phyloP scores from a whole-genome alignment of 2,113 vertebrate species.

The Myrmecophaga tridactyla region DNA sequence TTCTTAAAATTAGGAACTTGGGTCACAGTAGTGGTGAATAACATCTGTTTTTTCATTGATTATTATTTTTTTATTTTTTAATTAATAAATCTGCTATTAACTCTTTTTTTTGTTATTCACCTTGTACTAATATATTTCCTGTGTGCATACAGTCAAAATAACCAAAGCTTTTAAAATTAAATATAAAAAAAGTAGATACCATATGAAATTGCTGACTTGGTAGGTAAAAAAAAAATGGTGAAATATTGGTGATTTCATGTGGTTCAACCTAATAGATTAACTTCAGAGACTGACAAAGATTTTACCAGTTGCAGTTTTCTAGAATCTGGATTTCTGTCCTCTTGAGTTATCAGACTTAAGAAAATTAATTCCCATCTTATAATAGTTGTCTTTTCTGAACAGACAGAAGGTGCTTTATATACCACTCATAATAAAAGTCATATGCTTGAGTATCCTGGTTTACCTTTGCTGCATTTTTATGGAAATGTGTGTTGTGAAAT shows the following conservation, averaged over 20 bases:
- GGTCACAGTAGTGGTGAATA: neutral
- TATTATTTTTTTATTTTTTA: neutral
- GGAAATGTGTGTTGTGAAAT: constrained; percentile 36
- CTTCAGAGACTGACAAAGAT: neutral
- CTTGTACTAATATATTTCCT: constrained; percentile 7
- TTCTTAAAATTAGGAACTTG: neutral
- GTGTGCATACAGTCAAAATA: neutral
- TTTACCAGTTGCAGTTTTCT: neutral
- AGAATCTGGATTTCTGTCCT: neutral
- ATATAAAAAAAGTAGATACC: neutral
- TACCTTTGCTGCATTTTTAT: constrained; percentile 14
- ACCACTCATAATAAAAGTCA: constrained; percentile 18
- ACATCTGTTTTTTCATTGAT: neutral
- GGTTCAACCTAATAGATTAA: neutral
- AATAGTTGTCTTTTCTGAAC: neutral
- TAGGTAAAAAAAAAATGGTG: neutral
- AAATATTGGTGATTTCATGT: neutral
- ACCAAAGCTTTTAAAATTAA: neutral
- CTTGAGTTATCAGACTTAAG: neutral
- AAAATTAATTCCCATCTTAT: neutral
- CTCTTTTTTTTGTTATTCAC: neutral
- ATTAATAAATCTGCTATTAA: neutral
- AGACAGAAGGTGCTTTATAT: neutral
- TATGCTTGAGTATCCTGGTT: neutral
- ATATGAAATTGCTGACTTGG: neutral